Conservation (phyloP, 2,797 vertebrate species). For the Sebastes steindachneri region DNA sequence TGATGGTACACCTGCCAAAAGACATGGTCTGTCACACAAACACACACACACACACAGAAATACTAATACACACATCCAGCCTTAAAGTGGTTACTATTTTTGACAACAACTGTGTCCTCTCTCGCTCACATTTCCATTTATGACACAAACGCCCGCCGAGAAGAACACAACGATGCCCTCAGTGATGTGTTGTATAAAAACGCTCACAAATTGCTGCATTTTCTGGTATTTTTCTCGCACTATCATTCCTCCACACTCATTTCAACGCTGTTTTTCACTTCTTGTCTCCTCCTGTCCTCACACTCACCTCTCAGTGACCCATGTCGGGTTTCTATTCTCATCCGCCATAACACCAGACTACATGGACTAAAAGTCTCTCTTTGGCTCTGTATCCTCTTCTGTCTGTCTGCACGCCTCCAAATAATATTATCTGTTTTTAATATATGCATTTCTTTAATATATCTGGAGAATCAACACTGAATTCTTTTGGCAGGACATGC, state of each 20-base stretch:
- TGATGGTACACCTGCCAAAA: background rate
- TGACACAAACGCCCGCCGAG: background rate
- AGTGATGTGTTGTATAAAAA: background rate
- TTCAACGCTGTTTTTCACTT: slow-evolving; percentile 22
- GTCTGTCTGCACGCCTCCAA: slow-evolving; percentile 15
- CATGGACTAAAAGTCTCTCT: slow-evolving; percentile 14
- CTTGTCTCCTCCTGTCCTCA: background rate
- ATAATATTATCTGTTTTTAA: background rate
- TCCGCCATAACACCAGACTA: slow-evolving; percentile 20
- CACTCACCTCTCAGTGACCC: slow-evolving; percentile 45
- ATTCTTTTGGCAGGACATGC: background rate
- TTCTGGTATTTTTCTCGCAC: background rate
- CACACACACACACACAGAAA: background rate
- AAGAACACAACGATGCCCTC: slow-evolving; percentile 4
- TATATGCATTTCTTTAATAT: background rate
- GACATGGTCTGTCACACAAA: background rate
- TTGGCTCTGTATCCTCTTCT: background rate
- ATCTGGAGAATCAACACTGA: background rate
- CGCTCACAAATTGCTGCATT: background rate
- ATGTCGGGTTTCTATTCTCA: slow-evolving; percentile 32
- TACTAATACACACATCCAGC: background rate
- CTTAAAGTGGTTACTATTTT: slow-evolving; percentile 10
- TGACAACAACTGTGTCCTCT: background rate
- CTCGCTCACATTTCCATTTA: background rate
- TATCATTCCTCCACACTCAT: slow-evolving; percentile 11